Conservation (phyloP, 2,113 vertebrate genomes). For the Oophaga pumilio region DNA sequence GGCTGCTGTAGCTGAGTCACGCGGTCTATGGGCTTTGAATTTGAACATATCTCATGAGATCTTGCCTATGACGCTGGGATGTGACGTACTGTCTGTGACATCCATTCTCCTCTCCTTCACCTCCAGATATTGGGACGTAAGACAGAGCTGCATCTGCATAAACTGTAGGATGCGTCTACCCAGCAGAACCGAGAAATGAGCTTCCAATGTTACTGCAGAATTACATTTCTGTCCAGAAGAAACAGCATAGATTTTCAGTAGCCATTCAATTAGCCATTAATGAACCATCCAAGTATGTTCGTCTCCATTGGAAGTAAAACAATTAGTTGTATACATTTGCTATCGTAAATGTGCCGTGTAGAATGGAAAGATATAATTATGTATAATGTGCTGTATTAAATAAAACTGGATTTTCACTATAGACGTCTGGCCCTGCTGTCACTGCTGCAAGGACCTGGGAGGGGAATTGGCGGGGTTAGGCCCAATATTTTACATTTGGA, state of each 20-base stretch:
- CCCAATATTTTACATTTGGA: no score
- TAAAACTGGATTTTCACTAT: not conserved
- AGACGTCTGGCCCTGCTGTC: not conserved
- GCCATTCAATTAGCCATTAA: slow-evolving; percentile 22
- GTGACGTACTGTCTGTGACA: slow-evolving; percentile 42
- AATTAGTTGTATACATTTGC: not conserved
- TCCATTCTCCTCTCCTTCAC: slow-evolving; percentile 27
- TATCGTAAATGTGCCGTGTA: not conserved
- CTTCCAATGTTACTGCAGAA: not conserved
- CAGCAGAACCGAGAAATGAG: not conserved
- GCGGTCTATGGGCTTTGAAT: slow-evolving; percentile 31
- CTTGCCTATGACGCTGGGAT: slow-evolving; percentile 2
- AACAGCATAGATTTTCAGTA: slow-evolving; percentile 7
- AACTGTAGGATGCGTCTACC: not conserved
- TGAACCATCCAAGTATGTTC: not conserved
- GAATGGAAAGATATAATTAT: not conserved
- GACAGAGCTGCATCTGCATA: not conserved
- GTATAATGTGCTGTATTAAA: not conserved
- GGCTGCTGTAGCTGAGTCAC: slow-evolving; percentile 39
- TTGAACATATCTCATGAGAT: slow-evolving; percentile 29
- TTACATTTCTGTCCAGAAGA: not conserved
- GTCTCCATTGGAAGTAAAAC: not conserved
- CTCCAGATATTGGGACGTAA: slow-evolving; percentile 15
- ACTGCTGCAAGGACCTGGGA: not conserved
- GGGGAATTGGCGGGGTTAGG: no score